Percentiles rank a stretch among this genome's conserved stretches.
Evolutionary conservation across 2,113 vertebrate species (phyloP).

Genomic region (Porphyrio hochstetteri): DNA sequence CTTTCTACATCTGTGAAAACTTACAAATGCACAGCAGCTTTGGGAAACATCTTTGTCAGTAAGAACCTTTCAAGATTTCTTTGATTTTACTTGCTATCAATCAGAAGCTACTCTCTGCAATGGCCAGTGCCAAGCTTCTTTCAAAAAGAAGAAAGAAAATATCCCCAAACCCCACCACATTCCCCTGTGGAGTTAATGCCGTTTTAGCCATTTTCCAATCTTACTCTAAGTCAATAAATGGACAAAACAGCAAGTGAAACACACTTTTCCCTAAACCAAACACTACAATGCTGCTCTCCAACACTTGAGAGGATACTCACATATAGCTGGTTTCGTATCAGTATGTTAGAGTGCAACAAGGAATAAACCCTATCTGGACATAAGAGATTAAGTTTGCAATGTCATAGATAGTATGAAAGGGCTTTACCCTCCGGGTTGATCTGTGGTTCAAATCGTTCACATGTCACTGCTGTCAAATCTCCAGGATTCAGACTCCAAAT

Average conservation of each 20-base stretch:
- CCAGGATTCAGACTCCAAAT: conserved; percentile 88
- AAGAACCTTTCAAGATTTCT: background rate
- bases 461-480: conserved; percentile 82
- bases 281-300: background rate
- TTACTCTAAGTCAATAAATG: background rate
- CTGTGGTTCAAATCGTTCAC: conserved; percentile 90
- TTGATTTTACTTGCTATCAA: background rate
- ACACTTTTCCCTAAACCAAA: background rate
- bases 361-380: fast-evolving
- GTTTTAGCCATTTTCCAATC: background rate
- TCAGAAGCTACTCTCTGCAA: background rate
- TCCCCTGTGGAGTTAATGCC: background rate
- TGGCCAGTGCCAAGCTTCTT: background rate
- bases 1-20: background rate
- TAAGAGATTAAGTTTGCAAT: background rate
- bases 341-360: background rate
- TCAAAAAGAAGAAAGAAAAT: background rate
- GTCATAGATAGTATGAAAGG: background rate
- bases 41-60: background rate
- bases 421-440: conserved; percentile 89
- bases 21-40: background rate
- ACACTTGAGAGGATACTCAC: background rate
- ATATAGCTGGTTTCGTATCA: background rate
- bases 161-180: fast-evolving
- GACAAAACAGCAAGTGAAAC: background rate